Conservation (phyloP, 2,113 vertebrate species). For the Passer domesticus region DNA sequence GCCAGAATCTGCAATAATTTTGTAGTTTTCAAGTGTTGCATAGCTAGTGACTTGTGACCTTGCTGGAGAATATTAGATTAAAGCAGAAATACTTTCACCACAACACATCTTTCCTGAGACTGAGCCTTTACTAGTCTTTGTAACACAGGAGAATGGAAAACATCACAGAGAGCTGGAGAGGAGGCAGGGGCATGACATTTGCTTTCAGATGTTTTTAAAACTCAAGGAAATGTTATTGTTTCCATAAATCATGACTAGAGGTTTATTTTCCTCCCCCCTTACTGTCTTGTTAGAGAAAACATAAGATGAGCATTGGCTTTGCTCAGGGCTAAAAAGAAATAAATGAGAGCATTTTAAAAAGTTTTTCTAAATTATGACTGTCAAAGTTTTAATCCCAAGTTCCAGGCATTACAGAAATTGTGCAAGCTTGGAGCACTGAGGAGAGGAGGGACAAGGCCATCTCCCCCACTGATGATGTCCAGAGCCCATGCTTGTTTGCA, state of each 20-base stretch:
- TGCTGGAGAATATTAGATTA: not conserved
- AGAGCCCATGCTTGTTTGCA: not conserved
- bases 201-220: constrained; percentile 48
- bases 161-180: not conserved
- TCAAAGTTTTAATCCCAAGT: not conserved
- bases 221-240: constrained; percentile 27
- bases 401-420: not conserved
- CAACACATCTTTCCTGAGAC: not conserved
- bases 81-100: not conserved
- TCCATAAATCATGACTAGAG: constrained; percentile 20
- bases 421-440: not conserved
- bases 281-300: not conserved
- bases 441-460: not conserved
- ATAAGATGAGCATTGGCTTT: not conserved
- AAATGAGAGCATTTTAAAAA: not conserved
- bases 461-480: not conserved
- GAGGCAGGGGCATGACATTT: constrained; percentile 4
- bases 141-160: not conserved
- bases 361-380: not conserved
- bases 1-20: not conserved
- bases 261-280: constrained; percentile 2
- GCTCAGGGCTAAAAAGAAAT: not conserved
- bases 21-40: not conserved
- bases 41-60: not conserved
- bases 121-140: not conserved